phyloP scores from a whole-genome alignment of 23 tunicate species.

The Diplosoma virens region DNA sequence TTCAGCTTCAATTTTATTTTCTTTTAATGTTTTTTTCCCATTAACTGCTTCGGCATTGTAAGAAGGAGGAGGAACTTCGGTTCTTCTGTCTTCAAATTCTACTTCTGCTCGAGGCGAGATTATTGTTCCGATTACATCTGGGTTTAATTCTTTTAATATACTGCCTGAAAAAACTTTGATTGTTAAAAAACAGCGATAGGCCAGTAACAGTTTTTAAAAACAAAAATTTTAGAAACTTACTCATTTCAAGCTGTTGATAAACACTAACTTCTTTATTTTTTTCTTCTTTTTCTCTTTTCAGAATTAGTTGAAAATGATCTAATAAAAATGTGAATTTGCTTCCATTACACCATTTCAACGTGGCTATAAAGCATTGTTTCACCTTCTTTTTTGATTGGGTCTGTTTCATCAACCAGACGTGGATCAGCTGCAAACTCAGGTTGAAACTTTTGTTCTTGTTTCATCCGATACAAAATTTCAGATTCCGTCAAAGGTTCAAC shows the following conservation, averaged over 20 bases:
- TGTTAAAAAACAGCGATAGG: no score
- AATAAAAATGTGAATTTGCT: not conserved
- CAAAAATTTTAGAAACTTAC: slow-evolving; percentile 16
- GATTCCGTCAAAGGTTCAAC: slow-evolving; percentile 15
- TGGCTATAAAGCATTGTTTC: not conserved
- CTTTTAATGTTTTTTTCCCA: not conserved
- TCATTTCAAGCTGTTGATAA: slow-evolving; percentile 78
- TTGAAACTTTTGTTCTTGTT: slow-evolving; percentile 48
- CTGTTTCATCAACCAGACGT: slow-evolving; percentile 47
- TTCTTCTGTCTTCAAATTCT: slow-evolving; percentile 36
- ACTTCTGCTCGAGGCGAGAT: slow-evolving; percentile 56
- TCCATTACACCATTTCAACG: not conserved
- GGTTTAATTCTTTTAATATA: slow-evolving; percentile 61
- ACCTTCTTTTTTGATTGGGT: slow-evolving; percentile 42
- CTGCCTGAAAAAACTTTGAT: slow-evolving; percentile 30
- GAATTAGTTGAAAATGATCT: slow-evolving; percentile 44
- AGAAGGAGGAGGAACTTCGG: slow-evolving; percentile 39
- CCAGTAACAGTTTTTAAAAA: no score
- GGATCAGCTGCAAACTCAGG: not conserved
- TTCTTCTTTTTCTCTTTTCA: slow-evolving; percentile 35
- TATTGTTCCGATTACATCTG: slow-evolving; percentile 46
- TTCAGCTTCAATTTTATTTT: not conserved
- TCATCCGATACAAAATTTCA: slow-evolving; percentile 32
- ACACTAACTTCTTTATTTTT: slow-evolving; percentile 43
- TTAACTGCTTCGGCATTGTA: slow-evolving; percentile 3